Conservation (phyloP, 2,888 invertebrate species). For the Melanostoma scalare region DNA sequence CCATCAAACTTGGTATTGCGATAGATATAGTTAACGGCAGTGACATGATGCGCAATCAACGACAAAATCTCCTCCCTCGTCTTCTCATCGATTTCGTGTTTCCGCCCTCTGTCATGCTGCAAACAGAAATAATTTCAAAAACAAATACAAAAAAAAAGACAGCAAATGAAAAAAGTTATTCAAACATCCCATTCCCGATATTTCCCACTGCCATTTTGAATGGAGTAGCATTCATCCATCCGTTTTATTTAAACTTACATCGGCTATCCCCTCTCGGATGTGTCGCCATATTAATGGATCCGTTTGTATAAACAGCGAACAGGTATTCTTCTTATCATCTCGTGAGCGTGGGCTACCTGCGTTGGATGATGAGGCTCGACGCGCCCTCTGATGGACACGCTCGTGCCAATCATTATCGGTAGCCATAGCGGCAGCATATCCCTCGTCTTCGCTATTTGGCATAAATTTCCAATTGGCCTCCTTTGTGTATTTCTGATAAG, state of each 20-base stretch:
- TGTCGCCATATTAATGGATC: slow-evolving; percentile 99
- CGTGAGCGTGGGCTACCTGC: slow-evolving; percentile 81
- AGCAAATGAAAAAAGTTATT: slow-evolving; percentile 25
- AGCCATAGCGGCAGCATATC: slow-evolving; percentile 45
- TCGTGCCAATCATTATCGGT: slow-evolving; percentile 83
- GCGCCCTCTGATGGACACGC: slow-evolving; percentile 83
- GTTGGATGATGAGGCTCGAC: slow-evolving; percentile 81
- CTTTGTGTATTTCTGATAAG: slow-evolving; percentile 89
- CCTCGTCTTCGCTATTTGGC: slow-evolving; percentile 65
- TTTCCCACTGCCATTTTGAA: not conserved
- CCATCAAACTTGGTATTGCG: slow-evolving; percentile 97
- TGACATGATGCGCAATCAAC: slow-evolving; percentile 98
- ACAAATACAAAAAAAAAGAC: slow-evolving; percentile 52
- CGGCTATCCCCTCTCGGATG: slow-evolving; percentile 91
- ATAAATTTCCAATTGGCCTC: slow-evolving; percentile 85
- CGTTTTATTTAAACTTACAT: slow-evolving; percentile 84
- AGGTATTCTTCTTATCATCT: slow-evolving; percentile 92
- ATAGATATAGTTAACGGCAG: slow-evolving; percentile 98
- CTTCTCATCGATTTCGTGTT: slow-evolving; percentile 90
- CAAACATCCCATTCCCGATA: slow-evolving; percentile 16
- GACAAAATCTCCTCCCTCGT: slow-evolving; percentile 98
- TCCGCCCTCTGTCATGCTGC: slow-evolving; percentile 89
- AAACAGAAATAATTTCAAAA: slow-evolving; percentile 49
- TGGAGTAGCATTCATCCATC: slow-evolving; percentile 61
- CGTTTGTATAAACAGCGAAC: slow-evolving; percentile 98